phyloP scores from a whole-genome alignment of 1,140 invertebrate genomes.

The Panagrolaimus sp. region DNA sequence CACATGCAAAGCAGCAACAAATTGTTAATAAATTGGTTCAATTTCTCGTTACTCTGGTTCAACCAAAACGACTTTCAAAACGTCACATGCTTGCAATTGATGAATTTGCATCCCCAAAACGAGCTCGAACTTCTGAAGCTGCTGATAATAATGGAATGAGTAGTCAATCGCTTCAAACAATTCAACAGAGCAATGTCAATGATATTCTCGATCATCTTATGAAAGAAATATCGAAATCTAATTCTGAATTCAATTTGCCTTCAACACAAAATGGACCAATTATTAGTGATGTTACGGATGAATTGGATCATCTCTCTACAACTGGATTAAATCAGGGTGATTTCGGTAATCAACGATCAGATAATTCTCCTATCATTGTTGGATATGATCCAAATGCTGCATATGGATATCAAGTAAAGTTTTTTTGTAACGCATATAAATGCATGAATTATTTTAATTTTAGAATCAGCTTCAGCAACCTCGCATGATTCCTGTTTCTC shows the following conservation, averaged over 20 bases:
- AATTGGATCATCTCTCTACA: slow-evolving; percentile 34
- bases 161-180: too few relatives aligned
- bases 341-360: too few relatives aligned
- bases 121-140: slow-evolving; percentile 1
- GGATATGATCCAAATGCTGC: too few relatives aligned
- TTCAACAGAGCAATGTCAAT: slow-evolving; percentile 4
- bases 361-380: too few relatives aligned
- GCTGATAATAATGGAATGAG: too few relatives aligned
- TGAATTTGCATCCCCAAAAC: slow-evolving; percentile 28
- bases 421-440: too few relatives aligned
- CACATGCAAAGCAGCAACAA: slow-evolving; percentile 90
- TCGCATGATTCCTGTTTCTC: background rate
- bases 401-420: too few relatives aligned
- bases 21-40: slow-evolving; percentile 95
- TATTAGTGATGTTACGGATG: slow-evolving; percentile 56
- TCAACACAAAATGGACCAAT: slow-evolving; percentile 39
- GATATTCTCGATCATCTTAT: slow-evolving; percentile 48
- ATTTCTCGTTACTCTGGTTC: slow-evolving; percentile 81
- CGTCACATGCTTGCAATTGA: slow-evolving; percentile 54
- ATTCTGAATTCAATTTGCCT: slow-evolving; percentile 15
- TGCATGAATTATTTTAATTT: too few relatives aligned
- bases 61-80: slow-evolving; percentile 64
- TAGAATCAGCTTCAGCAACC: too few relatives aligned
- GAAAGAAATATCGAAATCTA: slow-evolving; percentile 25
- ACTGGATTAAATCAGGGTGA: too few relatives aligned